These are phyloP conservation scores for Acrocephalus arundinaceus DNA, from an alignment of 2,113 vertebrate genomes.

Conservation along the genomic window DNA sequence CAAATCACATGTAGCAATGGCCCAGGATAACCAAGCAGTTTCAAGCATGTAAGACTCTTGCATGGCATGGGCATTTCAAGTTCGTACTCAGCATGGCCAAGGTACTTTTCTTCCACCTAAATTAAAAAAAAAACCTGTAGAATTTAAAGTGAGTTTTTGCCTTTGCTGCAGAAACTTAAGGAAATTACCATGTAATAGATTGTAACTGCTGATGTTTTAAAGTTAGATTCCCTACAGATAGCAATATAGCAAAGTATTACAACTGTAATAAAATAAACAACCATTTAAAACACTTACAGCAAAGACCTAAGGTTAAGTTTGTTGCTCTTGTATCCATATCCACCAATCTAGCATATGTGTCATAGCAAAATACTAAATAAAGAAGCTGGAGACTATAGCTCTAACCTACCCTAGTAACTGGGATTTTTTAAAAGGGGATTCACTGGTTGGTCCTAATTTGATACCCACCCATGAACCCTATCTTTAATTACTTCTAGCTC, in stretches of 20 bases:
- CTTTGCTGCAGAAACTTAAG: not conserved
- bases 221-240: not conserved
- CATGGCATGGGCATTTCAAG: not conserved
- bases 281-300: not conserved
- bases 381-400: not conserved
- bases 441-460: not conserved
- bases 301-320: not conserved
- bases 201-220: not conserved
- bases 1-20: not conserved
- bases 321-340: slow-evolving; percentile 66
- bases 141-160: not conserved
- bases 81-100: not conserved
- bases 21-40: not conserved
- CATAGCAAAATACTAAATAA: not conserved
- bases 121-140: not conserved
- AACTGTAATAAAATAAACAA: not conserved
- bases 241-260: not conserved
- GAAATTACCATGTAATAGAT: not conserved
- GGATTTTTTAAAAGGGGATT: not conserved
- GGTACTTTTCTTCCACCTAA: not conserved
- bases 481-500: not conserved
- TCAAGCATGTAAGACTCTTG: not conserved
- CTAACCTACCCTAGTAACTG: not conserved
- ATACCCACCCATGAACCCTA: not conserved
- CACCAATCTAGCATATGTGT: slow-evolving; percentile 31